A percentile compares a stretch with the other conserved stretches of the same genome.
phyloP scores from a whole-genome alignment of 1,140 invertebrate species.

The Harlomillsia oculata region DNA sequence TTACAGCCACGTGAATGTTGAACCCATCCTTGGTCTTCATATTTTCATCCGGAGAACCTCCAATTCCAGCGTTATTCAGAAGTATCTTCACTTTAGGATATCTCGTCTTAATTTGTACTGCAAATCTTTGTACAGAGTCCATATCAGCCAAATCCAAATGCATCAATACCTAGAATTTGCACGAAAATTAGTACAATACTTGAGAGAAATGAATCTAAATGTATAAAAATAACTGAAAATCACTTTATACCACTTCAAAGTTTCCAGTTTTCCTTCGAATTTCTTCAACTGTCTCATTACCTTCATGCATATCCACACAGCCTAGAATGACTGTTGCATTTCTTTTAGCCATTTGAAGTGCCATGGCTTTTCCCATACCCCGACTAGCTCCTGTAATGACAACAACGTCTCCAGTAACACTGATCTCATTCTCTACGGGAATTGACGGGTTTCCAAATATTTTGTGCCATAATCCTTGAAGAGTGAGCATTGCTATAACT shows the following conservation, averaged over 20 bases:
- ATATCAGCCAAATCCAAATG: conserved; percentile 29
- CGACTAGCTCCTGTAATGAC: conserved; percentile 3
- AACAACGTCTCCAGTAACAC: background rate
- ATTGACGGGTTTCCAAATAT: background rate
- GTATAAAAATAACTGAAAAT: background rate
- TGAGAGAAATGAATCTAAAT: background rate
- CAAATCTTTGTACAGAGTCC: conserved; percentile 32
- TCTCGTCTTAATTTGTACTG: conserved; percentile 23
- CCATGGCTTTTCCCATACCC: conserved; percentile 1
- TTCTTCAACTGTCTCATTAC: background rate
- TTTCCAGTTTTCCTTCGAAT: background rate
- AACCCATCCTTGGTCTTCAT: conserved; percentile 1
- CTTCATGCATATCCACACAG: background rate
- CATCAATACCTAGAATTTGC: background rate
- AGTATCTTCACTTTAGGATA: conserved; percentile 43
- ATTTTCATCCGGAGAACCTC: background rate
- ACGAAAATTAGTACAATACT: background rate
- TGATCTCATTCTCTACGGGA: background rate
- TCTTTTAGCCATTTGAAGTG: conserved; percentile 6
- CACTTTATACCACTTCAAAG: background rate
- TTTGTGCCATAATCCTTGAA: background rate
- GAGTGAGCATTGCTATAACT: background rate
- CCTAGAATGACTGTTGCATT: conserved; percentile 1
- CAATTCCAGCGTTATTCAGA: conserved; percentile 44
- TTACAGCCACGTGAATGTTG: conserved; percentile 7